Percentiles rank a stretch among this genome's conserved stretches.
Evolutionary conservation across 2,113 vertebrate species (phyloP).

Genomic region (Circaetus cinerascens): DNA sequence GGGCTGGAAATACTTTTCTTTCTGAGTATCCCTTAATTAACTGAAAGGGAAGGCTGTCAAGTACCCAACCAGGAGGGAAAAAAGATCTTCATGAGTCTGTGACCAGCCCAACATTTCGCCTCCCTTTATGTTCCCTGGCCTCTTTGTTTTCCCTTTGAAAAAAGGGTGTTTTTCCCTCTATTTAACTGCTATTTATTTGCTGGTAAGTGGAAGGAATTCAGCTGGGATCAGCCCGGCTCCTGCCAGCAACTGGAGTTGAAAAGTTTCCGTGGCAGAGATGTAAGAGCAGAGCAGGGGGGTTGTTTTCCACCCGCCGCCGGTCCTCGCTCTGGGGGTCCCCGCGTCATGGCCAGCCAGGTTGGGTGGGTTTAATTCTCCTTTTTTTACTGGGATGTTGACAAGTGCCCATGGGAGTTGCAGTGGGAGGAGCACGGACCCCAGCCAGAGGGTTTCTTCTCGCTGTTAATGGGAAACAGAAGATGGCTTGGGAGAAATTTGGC

Average conservation of each 20-base stretch:
- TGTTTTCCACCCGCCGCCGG: not conserved
- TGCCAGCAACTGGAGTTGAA: constrained; percentile 39
- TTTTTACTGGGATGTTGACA: constrained; percentile 12
- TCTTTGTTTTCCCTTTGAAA: constrained; percentile 49
- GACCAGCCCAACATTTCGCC: not conserved
- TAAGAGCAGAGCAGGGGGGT: not conserved
- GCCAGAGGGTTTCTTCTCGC: not conserved
- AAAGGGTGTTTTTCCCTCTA: constrained; percentile 32
- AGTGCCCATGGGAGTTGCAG: not conserved
- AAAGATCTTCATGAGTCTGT: constrained; percentile 11
- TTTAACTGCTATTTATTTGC: constrained; percentile 57
- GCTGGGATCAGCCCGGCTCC: constrained; percentile 32
- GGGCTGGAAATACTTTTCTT: constrained; percentile 4
- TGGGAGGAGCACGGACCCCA: not conserved
- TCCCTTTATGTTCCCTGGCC: not conserved
- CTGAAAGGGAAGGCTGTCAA: constrained; percentile 28
- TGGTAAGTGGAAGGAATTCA: constrained; percentile 61
- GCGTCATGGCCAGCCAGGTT: not conserved
- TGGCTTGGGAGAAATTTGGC: constrained; percentile 34
- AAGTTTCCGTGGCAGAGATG: constrained; percentile 38
- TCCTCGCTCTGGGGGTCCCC: not conserved
- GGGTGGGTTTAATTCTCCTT: not conserved
- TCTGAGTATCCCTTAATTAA: constrained; percentile 37
- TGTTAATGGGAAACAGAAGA: constrained; percentile 55
- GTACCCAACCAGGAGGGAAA: not conserved